phyloP scores from a whole-genome alignment of 1,140 invertebrate genomes.

The Samia ricini region DNA sequence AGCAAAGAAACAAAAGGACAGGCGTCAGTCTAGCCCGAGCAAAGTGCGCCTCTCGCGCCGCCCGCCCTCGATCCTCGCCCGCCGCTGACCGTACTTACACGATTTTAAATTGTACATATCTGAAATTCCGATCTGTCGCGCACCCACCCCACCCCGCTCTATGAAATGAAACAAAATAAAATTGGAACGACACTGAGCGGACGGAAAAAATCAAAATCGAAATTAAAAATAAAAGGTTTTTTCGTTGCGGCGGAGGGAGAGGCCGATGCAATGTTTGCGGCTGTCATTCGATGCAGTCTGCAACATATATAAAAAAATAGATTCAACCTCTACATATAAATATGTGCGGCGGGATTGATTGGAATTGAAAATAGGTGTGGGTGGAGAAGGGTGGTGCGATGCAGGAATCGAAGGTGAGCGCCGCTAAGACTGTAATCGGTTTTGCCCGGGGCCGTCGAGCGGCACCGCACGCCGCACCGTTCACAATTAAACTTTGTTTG shows the following conservation, averaged over 20 bases:
- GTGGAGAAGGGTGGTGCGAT: conserved; percentile 44
- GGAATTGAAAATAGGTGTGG: conserved; percentile 71
- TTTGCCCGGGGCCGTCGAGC: conserved; percentile 63
- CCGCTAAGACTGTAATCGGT: conserved; percentile 76
- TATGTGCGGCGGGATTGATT: conserved; percentile 73
- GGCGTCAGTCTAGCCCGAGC: conserved; percentile 72
- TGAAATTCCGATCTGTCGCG: conserved; percentile 77
- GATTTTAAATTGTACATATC: conserved; percentile 78
- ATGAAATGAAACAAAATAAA: conserved; percentile 78
- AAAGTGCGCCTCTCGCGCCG: conserved; percentile 43
- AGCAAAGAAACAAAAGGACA: conserved; percentile 75
- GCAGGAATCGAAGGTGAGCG: conserved; percentile 70
- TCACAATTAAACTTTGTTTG: conserved; percentile 77
- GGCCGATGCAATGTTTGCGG: conserved; percentile 74
- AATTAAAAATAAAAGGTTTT: conserved; percentile 76
- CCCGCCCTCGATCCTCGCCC: conserved; percentile 34
- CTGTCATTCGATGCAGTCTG: conserved; percentile 71
- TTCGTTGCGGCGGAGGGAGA: conserved; percentile 55
- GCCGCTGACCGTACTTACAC: conserved; percentile 76
- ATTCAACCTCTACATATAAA: conserved; percentile 69
- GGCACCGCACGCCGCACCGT: conserved; percentile 41
- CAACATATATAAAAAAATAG: conserved; percentile 76
- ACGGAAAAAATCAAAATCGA: conserved; percentile 76
- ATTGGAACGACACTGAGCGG: conserved; percentile 65
- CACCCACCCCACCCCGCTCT: conserved; percentile 74